phyloP scores from a whole-genome alignment of 2,113 vertebrate genomes.

The Myocastor coypus region DNA sequence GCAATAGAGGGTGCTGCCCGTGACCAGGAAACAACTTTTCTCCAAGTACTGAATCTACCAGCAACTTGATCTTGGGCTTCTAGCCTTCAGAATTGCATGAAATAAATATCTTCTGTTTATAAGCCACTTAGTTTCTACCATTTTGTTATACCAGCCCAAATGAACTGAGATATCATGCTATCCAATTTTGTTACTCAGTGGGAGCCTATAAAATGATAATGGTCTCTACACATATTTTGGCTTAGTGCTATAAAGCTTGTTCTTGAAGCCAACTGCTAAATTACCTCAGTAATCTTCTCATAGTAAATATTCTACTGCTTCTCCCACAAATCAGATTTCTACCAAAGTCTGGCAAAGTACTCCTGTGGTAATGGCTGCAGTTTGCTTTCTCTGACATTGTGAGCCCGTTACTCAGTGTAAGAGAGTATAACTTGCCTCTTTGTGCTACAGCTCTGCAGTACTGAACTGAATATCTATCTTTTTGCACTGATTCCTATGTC shows the following conservation, averaged over 20 bases:
- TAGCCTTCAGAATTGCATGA: not conserved
- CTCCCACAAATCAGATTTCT: too few species aligned
- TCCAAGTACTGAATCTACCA: not conserved
- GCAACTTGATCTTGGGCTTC: not conserved
- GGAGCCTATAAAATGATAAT: not conserved
- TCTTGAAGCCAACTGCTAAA: not conserved
- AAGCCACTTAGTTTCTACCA: too few species aligned
- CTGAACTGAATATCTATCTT: rapidly evolving
- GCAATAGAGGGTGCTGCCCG: too few species aligned
- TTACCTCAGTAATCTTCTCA: not conserved
- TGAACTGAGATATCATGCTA: rapidly evolving
- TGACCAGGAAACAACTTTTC: not conserved
- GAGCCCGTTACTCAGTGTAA: rapidly evolving
- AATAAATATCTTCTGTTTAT: too few species aligned
- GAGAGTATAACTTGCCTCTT: rapidly evolving
- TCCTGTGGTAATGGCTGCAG: not conserved
- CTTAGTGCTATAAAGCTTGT: rapidly evolving
- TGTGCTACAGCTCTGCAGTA: not conserved
- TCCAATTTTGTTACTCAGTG: rapidly evolving
- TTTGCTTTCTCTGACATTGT: not conserved
- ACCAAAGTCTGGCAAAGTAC: not conserved
- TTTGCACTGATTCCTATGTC: too few species aligned
- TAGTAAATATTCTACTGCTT: rapidly evolving
- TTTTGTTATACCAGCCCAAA: not conserved
- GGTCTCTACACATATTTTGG: rapidly evolving